Evolutionary conservation across 23 tunicate genomes (phyloP), one percentile per base, ranked within the genome.

Genomic region (Clavelina lepadiformis): DNA sequence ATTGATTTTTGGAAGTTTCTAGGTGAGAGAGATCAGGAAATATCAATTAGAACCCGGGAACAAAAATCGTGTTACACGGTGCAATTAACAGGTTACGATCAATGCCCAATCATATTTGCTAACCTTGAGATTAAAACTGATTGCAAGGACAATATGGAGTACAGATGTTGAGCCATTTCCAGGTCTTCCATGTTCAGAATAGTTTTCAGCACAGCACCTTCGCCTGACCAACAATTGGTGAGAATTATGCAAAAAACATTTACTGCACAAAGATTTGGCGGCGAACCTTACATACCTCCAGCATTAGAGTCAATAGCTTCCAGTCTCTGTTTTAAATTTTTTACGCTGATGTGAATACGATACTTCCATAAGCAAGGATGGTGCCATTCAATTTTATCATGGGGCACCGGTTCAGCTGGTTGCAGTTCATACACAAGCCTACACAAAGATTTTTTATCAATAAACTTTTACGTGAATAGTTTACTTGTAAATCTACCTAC

Each of bases 231-330:
- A 21, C 30, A 3, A n/a, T n/a, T n/a, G n/a, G n/a, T n/a, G n/a
- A n/a, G n/a, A n/a, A n/a, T n/a, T n/a, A n/a, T n/a, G n/a, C n/a
- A n/a, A n/a, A n/a, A n/a, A n/a, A n/a, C n/a, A n/a, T n/a, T n/a
- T n/a, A n/a, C n/a, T n/a, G n/a, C n/a, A n/a, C n/a, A n/a, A n/a
- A n/a, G n/a, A n/a, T n/a, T n/a, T n/a, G n/a, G n/a, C n/a, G n/a
- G n/a, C n/a, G n/a, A n/a, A n/a, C n/a, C n/a, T n/a, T n/a, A n/a
- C 55, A 26, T 66, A 66, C 72, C 72, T 66, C 60, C 38, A 51
- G 62, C 73, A 20, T 36, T 45, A 0, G 57, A 66, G 41, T 76
- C 73, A 29, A 76, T 67, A 25, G 73, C 82, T 56, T 76, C 82
- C 60, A 76, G 30, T 28, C 55, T 65, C 36, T 49, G 64, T 15